phyloP scores from a whole-genome alignment of 35 echinoderm and acorn worm species.

The Ptychodera flava region DNA sequence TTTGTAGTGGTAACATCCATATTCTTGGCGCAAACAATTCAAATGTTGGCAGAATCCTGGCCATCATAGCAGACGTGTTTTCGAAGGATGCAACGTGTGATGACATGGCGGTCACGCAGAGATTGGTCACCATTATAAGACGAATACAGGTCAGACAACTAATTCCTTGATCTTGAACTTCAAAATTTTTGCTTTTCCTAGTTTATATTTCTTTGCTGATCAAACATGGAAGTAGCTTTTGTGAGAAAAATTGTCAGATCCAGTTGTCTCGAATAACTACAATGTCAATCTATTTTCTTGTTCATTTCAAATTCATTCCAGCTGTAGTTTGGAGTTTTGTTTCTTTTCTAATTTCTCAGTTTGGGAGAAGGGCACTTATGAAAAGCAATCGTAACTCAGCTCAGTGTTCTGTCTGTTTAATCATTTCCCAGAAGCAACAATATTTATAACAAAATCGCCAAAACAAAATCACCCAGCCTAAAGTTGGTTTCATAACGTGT shows the following conservation, averaged over 20 bases:
- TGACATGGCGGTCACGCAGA: conserved; percentile 46
- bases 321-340: background rate
- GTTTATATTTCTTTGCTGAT: background rate
- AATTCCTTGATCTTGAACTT: background rate
- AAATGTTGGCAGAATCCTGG: conserved; percentile 71
- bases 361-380: background rate
- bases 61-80: conserved; percentile 70
- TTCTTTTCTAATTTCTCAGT: background rate
- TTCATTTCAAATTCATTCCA: background rate
- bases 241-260: background rate
- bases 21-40: conserved; percentile 76
- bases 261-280: background rate
- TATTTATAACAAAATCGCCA: background rate
- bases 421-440: background rate
- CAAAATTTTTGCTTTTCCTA: background rate
- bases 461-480: background rate
- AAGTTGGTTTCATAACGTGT: background rate
- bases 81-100: conserved; percentile 61
- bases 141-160: conserved; percentile 62
- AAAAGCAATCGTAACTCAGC: background rate
- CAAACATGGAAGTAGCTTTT: background rate
- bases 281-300: background rate
- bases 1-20: conserved; percentile 55
- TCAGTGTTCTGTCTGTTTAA: background rate
- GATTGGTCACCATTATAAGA: conserved; percentile 57